Evolutionary conservation across 2,888 invertebrate species (phyloP), one percentile per base, ranked within the genome.

Genomic region (Cerastis leucographa): DNA sequence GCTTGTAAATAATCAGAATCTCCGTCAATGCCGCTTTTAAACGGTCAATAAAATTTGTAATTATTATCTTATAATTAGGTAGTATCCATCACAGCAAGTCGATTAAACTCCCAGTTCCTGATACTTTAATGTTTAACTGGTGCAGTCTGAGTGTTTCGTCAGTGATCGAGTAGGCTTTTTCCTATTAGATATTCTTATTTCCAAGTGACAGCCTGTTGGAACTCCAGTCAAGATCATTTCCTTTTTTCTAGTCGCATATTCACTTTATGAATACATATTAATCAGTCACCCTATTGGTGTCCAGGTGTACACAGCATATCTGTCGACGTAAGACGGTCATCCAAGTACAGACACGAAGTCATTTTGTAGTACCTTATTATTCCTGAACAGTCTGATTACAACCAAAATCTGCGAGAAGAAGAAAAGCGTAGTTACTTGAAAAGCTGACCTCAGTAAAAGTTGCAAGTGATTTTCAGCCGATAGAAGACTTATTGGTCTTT

Each of bases 91-190:
- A 46, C 40, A 51, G n/a, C n/a, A 9, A 12, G 44, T 61, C 51
- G 61, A 74, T 80, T 66, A 73, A 61, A 65, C 49, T 78, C 46
- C 71, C 42, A 70, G 29, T 79, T 46, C 25, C 8, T n/a, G 22
- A 44, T 35, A 35, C 29, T 11, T 11, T 12, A 25, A 22, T 17
- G 22, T 40, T 14, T 25, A 14, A 40, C 54, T 77, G 40, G 19
- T 19, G 35, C 12, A 46, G 46, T 8, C 19, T n/a, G 29, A 42
- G 17, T 56, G 40, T 66, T 44, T 56, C 22, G 22, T 51, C 29
- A 42, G 25, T 22, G 40, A 68, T 68, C 49, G 2, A 68, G 9
- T 54, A 40, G 17, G 25, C 8, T 54, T 61, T 44, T 22, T 44
- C 6, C 56, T 56, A 42, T 4, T 40, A 6, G 56, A 7, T 14